Evolutionary conservation across 2,113 vertebrate genomes (phyloP), one percentile per base, ranked within the genome.

Genomic region (Sorex fumeus): DNA sequence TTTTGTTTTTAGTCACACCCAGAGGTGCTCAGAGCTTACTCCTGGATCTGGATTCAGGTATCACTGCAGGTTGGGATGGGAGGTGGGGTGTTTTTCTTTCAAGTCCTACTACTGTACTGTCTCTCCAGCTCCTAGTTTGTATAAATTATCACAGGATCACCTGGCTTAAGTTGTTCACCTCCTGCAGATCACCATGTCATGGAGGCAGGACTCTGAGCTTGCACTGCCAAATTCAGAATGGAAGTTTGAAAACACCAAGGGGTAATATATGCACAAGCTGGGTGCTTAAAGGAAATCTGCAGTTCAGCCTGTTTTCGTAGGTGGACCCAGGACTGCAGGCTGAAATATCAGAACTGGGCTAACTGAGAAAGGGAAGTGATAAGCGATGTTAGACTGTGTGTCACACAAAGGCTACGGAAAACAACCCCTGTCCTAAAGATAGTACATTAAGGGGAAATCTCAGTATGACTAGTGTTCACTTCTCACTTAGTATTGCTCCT

Each of bases 261-360:
- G 64, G 30, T 23, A 72, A 60, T 10, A 2, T 36, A 60, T 4
- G 72, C 19, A 74, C 13, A 53, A 67, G 18, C 0, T 50, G 18
- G 60, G 27, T 57, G 36, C 7, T 79, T 53, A 32, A 6, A 28
- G 21, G 83, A 88, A n/a, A 57, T 91, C 30, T 23, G 16, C 62
- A 70, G 50, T 27, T 27, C 12, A 27, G 45, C 1, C 87, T 45
- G 30, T 81, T 84, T 87, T 91, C 40, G 3, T 30, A 40, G 67
- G 16, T 62, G 50, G 64, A 67, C n/a, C 85, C 36, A 28, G 53
- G 30, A 74, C 60, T 47, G 19, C 32, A 53, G 27, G 72, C 47
- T 64, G 67, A 87, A 93, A 67, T 67, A 81, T 60, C 67, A 34
- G 74, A 36, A 40, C 34, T 84, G 53, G 62, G 32, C 69, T 78